Percentiles rank a stretch among this genome's conserved stretches.
phyloP scores from a whole-genome alignment of 2,113 vertebrate species.

The Trematomus loennbergii region DNA sequence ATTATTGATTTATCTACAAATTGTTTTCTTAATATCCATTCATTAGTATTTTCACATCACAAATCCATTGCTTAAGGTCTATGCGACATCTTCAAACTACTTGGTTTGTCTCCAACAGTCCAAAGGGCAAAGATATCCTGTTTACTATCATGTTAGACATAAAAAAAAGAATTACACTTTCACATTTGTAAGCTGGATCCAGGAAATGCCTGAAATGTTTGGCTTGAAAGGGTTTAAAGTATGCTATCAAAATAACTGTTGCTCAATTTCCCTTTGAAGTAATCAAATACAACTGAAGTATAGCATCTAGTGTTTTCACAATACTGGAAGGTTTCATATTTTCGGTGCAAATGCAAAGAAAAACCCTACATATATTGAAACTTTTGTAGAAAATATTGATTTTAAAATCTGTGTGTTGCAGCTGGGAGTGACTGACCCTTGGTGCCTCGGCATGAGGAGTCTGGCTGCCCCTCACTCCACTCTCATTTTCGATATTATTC shows the following conservation, averaged over 20 bases:
- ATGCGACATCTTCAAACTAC: neutral
- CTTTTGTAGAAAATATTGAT: no score
- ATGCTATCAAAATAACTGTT: neutral
- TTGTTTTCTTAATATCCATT: neutral
- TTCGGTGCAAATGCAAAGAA: neutral
- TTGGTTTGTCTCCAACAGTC: neutral
- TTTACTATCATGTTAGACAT: neutral
- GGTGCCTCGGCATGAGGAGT: constrained; percentile 74
- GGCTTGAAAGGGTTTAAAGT: no score
- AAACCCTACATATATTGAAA: no score
- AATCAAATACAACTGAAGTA: neutral
- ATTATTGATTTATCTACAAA: neutral
- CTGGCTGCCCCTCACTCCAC: constrained; percentile 74
- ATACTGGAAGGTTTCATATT: no score
- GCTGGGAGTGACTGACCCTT: constrained; percentile 65
- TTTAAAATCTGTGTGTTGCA: constrained; percentile 7
- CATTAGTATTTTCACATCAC: neutral
- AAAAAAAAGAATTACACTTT: neutral
- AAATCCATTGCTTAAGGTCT: neutral
- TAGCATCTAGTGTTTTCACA: no score
- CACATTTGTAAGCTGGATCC: neutral
- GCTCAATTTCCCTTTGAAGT: neutral
- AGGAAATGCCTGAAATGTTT: neutral
- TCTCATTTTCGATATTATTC: constrained; percentile 72
- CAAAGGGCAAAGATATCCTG: neutral